Conservation (phyloP, 2,888 invertebrate genomes). For the Eupeodes luniger region DNA sequence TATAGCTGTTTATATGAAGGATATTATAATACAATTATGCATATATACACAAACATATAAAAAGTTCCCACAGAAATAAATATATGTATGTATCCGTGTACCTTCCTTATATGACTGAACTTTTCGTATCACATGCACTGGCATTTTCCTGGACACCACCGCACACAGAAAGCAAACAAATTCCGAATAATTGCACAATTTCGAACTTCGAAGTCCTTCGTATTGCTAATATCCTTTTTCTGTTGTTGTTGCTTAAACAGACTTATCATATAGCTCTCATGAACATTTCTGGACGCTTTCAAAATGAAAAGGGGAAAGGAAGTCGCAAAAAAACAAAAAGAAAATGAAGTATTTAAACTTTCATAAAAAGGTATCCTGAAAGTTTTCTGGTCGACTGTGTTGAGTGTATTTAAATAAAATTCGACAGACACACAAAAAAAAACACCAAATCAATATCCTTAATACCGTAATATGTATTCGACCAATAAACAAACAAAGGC, state of each 20-base stretch:
- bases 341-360: constrained; percentile 20
- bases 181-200: constrained; percentile 69
- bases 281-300: neutral
- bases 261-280: neutral
- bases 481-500: neutral
- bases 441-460: neutral
- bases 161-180: constrained; percentile 54
- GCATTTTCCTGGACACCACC: constrained; percentile 3
- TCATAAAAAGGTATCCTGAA: neutral
- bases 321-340: neutral
- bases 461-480: neutral
- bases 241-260: neutral
- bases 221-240: constrained; percentile 59
- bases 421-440: neutral
- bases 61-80: too few species aligned
- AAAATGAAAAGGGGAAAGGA: constrained; percentile 18
- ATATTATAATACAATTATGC: constrained; percentile 7
- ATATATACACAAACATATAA: neutral
- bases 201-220: constrained; percentile 57
- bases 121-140: too few species aligned
- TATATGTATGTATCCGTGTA: too few species aligned
- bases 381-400: neutral
- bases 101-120: too few species aligned
- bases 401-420: neutral
- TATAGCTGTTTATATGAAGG: neutral